Evolutionary conservation across 2,113 vertebrate genomes (phyloP).

Genomic region (Neoarius graeffei): DNA sequence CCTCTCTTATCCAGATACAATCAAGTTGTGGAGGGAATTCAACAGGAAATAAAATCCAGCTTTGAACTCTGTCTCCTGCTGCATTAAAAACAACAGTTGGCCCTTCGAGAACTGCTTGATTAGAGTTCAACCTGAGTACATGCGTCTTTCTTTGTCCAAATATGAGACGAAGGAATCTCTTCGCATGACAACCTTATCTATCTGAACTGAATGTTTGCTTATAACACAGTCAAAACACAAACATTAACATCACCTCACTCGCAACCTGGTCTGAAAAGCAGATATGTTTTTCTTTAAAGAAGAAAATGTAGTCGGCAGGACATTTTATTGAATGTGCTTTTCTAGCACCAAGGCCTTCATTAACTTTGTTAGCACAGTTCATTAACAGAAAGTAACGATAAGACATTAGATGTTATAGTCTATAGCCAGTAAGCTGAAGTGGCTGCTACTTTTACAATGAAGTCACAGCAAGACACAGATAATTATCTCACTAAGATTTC

Average conservation of each 20-base stretch:
- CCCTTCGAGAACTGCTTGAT: constrained; percentile 37
- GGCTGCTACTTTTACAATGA: too few species aligned
- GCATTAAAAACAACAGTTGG: constrained; percentile 44
- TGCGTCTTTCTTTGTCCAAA: constrained; percentile 7
- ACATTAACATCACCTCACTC: background rate
- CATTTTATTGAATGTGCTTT: background rate
- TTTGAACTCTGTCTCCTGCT: constrained; percentile 48
- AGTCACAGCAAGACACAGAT: too few species aligned
- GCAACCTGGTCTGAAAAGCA: background rate
- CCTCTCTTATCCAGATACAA: constrained; percentile 58
- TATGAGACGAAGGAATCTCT: constrained; percentile 21
- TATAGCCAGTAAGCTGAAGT: too few species aligned
- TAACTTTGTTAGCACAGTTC: background rate
- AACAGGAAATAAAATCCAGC: constrained; percentile 63
- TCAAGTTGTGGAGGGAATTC: constrained; percentile 52
- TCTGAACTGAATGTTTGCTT: constrained; percentile 2
- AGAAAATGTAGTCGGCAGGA: background rate
- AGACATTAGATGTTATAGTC: too few species aligned
- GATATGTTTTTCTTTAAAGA: background rate
- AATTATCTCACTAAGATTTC: too few species aligned
- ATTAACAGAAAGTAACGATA: too few species aligned
- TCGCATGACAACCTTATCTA: background rate
- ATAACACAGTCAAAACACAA: background rate
- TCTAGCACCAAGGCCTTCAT: background rate
- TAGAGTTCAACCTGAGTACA: constrained; percentile 44